Percentiles rank a stretch among this genome's conserved stretches.
Conservation (phyloP, 2,797 vertebrate genomes). For the Pseudocheirus occidentalis region DNA sequence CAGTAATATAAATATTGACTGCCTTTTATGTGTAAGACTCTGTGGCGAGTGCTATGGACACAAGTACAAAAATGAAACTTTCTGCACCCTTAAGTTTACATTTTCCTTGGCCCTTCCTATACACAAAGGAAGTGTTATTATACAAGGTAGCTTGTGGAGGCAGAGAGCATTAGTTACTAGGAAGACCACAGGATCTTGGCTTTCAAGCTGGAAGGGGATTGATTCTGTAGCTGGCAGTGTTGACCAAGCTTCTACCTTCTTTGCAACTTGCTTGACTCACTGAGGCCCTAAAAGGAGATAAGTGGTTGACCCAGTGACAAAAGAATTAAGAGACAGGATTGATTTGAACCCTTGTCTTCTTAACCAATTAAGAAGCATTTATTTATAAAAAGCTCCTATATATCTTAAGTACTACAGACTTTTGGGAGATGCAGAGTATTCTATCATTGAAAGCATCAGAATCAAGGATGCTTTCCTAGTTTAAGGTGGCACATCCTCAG, state of each 20-base stretch:
- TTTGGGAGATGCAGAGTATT: background rate
- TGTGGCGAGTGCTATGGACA: background rate
- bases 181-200: background rate
- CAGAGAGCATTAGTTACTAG: no score
- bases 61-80: background rate
- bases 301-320: background rate
- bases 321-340: background rate
- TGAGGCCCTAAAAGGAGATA: background rate
- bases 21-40: background rate
- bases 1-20: background rate
- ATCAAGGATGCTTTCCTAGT: background rate
- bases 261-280: background rate
- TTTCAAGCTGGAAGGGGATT: background rate
- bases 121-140: background rate
- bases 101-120: background rate
- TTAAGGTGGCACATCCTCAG: background rate
- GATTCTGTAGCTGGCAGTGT: background rate
- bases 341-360: background rate
- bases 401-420: background rate
- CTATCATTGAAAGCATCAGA: background rate
- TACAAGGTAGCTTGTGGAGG: background rate
- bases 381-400: background rate
- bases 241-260: background rate
- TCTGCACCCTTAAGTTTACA: background rate
- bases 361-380: background rate